Evolutionary conservation across 30 jellyfish, hydroid and myxozoan genomes (phyloP), one percentile per base, ranked within the genome.

Genomic region (Cassiopea xamachana): DNA sequence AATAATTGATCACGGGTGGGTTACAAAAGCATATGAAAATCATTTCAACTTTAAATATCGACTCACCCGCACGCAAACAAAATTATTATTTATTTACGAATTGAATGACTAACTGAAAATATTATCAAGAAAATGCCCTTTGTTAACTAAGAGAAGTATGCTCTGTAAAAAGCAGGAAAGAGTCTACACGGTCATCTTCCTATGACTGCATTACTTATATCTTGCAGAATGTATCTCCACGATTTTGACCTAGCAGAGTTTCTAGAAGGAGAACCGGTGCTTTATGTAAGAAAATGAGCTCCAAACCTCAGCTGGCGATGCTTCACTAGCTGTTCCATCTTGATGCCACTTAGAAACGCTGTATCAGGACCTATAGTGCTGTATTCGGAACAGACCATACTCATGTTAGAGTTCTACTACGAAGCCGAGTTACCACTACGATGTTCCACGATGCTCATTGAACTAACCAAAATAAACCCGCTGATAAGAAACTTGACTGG

Each of bases 291-390:
- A 64, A 64, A 64, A 64, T 4, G 74, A 64, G 64, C 64, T 64
- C 74, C 87, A 78, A 50, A 78, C 87, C 87, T 78, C 15, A 14
- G 75, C 48, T 59, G 75, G 50, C 71, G 75, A 60, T 18, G 16
- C 1, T 78, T 19, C 46, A 78, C 14, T 1, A 59, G 16, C 73
- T 49, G 46, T 17, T 50, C 71, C 60, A 48, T 51, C 50, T 51
- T 78, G 73, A 78, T 15, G n/a, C 50, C 75, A 51, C 18, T 46
- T 46, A 48, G 6, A 16, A 10, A 55, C 48, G 16, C 55, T 4
- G 51, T 14, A 48, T 78, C 87, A 39, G 46, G 14, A 27, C 4
- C 74, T 27, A 64, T 64, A 16, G 74, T 64, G 27, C 19, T 64
- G 27, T 64, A 16, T 14, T 64, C 74, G 43, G 2, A 64, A 17